A percentile compares a stretch with the other conserved stretches of the same genome.
Evolutionary conservation across 2,113 vertebrate genomes (phyloP).

Genomic region (Lampris megalopsis): DNA sequence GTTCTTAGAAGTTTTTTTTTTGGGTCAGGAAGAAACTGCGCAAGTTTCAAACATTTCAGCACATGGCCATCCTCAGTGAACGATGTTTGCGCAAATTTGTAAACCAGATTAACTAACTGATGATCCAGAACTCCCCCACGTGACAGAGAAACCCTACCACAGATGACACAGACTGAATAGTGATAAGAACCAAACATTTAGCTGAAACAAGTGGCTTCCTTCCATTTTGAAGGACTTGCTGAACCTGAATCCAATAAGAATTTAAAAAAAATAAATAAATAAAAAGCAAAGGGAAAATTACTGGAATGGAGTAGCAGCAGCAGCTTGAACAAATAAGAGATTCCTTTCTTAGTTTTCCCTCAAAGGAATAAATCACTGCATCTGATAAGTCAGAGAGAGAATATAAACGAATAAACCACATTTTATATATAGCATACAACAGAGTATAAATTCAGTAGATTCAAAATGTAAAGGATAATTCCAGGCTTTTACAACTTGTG

Average conservation of each 20-base stretch:
- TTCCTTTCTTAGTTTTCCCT: constrained; percentile 3
- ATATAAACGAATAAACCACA: not conserved
- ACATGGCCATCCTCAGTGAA: not conserved
- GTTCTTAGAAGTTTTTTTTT: constrained; percentile 13
- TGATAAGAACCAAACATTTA: constrained; percentile 44
- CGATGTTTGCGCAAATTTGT: constrained; percentile 19
- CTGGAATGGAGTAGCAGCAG: constrained; percentile 21
- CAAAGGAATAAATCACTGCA: not conserved
- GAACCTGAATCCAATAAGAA: not conserved
- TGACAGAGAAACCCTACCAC: constrained; percentile 17
- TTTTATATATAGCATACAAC: no score
- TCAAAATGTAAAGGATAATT: no score
- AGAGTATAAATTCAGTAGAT: no score
- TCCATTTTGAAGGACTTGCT: constrained; percentile 13
- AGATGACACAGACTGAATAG: constrained; percentile 40
- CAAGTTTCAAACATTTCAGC: constrained; percentile 1
- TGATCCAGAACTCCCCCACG: not conserved
- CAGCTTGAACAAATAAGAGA: not conserved
- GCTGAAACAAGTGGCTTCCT: constrained; percentile 25
- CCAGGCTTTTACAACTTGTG: no score
- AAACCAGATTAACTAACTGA: constrained; percentile 33
- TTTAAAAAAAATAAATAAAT: constrained; percentile 18
- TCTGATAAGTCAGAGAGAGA: not conserved
- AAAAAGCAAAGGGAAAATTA: constrained; percentile 42
- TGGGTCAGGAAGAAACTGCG: not conserved